phyloP scores from a whole-genome alignment of 2,113 vertebrate species.

The Callionymus lyra region DNA sequence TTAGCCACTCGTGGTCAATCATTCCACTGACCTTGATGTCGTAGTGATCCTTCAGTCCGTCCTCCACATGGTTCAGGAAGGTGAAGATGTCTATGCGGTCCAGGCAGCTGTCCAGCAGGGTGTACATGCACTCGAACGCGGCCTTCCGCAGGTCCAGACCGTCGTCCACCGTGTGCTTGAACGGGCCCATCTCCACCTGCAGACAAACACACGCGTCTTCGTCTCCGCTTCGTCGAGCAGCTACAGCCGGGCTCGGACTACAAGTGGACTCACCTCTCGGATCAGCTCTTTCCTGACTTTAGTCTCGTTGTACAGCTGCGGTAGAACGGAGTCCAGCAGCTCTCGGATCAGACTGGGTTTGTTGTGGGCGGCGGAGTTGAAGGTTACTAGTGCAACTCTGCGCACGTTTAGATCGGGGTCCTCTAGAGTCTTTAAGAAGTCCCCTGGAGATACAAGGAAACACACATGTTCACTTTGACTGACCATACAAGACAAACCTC shows the following conservation, averaged over 20 bases:
- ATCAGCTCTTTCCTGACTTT: constrained; percentile 98
- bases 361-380: constrained; percentile 96
- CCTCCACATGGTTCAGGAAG: constrained; percentile 97
- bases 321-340: constrained; percentile 91
- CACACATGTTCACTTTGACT: too few species aligned
- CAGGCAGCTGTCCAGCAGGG: constrained; percentile 94
- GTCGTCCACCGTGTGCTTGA: constrained; percentile 97
- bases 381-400: constrained; percentile 92
- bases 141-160: constrained; percentile 94
- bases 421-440: constrained; percentile 95
- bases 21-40: constrained; percentile 83
- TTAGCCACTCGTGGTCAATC: neutral
- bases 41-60: constrained; percentile 97
- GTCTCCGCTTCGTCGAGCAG: neutral
- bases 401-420: constrained; percentile 96
- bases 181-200: constrained; percentile 98
- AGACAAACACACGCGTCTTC: neutral
- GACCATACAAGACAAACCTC: too few species aligned
- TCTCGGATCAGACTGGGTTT: constrained; percentile 96
- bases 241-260: too few species aligned
- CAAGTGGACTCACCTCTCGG: constrained; percentile 74
- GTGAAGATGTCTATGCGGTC: constrained; percentile 98
- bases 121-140: constrained; percentile 99
- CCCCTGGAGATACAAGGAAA: constrained; percentile 64
- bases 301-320: constrained; percentile 96